Evolutionary conservation across 1,140 invertebrate species (phyloP).

Genomic region (Megalopta genalis): DNA sequence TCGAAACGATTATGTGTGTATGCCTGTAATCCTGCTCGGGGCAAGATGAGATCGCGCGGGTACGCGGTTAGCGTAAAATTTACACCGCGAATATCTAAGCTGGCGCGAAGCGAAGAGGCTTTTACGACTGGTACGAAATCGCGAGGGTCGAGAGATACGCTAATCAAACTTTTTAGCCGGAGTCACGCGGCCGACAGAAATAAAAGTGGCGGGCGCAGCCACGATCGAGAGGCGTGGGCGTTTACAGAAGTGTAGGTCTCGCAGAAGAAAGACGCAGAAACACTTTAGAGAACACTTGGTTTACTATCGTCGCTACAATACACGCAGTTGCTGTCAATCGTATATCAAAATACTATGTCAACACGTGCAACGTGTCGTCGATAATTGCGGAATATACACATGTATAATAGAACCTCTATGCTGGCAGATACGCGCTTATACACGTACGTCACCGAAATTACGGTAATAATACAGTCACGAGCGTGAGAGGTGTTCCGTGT

Average conservation of each 20-base stretch:
- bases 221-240: neutral
- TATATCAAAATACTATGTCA: constrained; percentile 63
- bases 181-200: too few relatives aligned
- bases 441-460: constrained; percentile 44
- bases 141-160: neutral
- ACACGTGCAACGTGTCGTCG: constrained; percentile 33
- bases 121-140: too few relatives aligned
- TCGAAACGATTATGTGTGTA: neutral
- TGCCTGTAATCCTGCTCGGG: neutral
- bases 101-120: too few relatives aligned
- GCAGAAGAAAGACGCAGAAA: neutral
- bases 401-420: constrained; percentile 48
- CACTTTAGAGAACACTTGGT: constrained; percentile 13
- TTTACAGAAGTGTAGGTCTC: neutral
- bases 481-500: constrained; percentile 18
- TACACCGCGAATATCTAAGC: too few relatives aligned
- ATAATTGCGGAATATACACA: constrained; percentile 50
- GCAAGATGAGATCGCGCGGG: neutral
- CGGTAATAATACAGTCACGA: constrained; percentile 43
- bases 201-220: neutral
- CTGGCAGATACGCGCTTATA: constrained; percentile 26
- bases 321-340: constrained; percentile 22
- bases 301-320: constrained; percentile 35
- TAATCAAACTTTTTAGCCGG: too few relatives aligned
- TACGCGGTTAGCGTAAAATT: too few relatives aligned